Base-by-base conservation (phyloP, 2,113 vertebrate genomes). In the Odocoileus virginianus region DNA sequence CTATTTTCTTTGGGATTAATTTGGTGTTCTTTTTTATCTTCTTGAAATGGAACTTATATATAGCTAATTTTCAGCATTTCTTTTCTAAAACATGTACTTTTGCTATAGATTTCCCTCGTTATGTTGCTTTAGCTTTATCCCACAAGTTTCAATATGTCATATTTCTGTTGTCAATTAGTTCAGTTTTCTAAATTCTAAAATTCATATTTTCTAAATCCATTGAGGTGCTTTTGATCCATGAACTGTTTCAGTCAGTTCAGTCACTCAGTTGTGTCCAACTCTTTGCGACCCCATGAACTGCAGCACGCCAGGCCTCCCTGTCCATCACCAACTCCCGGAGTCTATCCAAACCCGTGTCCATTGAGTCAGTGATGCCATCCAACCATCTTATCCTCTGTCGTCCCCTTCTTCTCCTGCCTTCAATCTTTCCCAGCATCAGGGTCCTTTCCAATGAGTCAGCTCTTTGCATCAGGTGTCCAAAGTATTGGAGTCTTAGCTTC, bases 131-230 rank as follows among this genome's bases (percentile, higher is more conserved):
- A 45, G 19, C 36, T 40, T 83, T 74, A 33, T 33, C 15, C 11
- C 17, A 27, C 25, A 78, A 36, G 8, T 86, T 96, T 78, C 33
- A n/a, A 74, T 82, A 60, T 28, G 30, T 52, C 15, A 6, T 87
- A 30, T 87, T 79, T 57, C 60, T n/a, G 11, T n/a, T 30, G 52
- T 52, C 13, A 19, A 76, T 90, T 94, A 47, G 19, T 55, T 90
- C 27, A 81, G 12, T 91, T 94, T 96, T 61, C 55, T 74, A 87
- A 94, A 74, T 95, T 95, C 36, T 36, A 14, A 55, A 55, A 36
- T 83, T 36, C 17, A 36, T 25, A 83, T 55, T 83, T 83, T 55
- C 50, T 83, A 36, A 55, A 55, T 83, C 33, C 33, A 43, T 61
- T 36, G 11, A 90, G 43, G 7, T 76, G 6, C 33, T 76, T 91